These are phyloP conservation scores for Sciurus vulgaris DNA, from an alignment of 2,797 vertebrate species.

Conservation along the genomic window DNA sequence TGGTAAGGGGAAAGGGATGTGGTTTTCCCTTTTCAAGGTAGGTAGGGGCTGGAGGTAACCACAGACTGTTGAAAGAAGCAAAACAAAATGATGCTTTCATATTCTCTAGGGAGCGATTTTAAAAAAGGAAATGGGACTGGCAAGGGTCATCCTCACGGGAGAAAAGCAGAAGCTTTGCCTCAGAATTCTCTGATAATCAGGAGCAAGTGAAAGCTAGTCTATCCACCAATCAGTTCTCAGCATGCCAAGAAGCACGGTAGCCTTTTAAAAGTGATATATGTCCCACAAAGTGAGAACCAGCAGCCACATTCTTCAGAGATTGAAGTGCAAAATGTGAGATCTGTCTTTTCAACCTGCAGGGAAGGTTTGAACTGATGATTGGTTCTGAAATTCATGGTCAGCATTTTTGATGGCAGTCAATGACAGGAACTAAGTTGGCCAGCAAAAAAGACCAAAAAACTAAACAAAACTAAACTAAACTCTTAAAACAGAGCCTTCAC, in stretches of 20 bases:
- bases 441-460: neutral
- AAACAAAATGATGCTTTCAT: constrained; percentile 34
- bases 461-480: neutral
- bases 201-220: neutral
- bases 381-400: constrained; percentile 62
- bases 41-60: neutral
- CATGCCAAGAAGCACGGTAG: neutral
- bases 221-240: neutral
- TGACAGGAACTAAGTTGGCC: neutral
- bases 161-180: neutral
- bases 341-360: constrained; percentile 57
- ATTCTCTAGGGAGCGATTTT: constrained; percentile 31
- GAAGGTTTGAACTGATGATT: neutral
- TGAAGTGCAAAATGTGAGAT: neutral
- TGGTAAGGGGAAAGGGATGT: constrained; percentile 13
- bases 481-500: neutral
- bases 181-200: neutral
- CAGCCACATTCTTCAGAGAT: constrained; percentile 64
- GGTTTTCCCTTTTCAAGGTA: neutral
- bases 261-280: constrained; percentile 54
- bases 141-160: fast-evolving
- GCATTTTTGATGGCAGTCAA: constrained; percentile 45
- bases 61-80: neutral
- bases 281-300: constrained; percentile 60
- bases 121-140: neutral